Evolutionary conservation across 2,797 vertebrate genomes (phyloP), one percentile per base, ranked within the genome.

Genomic region (Hephaestus fuliginosus): DNA sequence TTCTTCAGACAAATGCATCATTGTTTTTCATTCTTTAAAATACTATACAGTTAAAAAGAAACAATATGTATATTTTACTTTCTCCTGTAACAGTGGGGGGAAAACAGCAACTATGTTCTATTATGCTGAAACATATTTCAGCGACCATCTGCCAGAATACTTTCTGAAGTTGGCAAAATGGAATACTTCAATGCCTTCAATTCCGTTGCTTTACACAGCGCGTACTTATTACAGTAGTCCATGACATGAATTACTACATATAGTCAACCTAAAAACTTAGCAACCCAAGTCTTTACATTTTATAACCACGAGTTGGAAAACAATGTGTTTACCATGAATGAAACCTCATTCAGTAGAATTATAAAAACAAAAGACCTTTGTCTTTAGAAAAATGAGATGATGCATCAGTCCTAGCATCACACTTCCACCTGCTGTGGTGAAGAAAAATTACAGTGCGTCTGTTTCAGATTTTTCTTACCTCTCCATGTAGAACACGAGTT

Each of bases 41-140:
- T 96, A 96, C 96, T 97, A 94, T 97, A 97, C 96, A 97, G 92
- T 94, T 94, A 95, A 95, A 96, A 95, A 95, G 90, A 92, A 93
- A 94, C 93, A 93, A 95, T 89, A 83, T 90, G 86, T 92, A 91
- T 91, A 87, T 88, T 89, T 92, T 89, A 90, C 92, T 94, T 92
- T 95, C 91, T 93, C 82, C 93, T 95, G 96, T 96, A 96, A 96
- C 96, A 93, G 93, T 85, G 93, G 95, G 90, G 89, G 91, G 84
- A n/a, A 70, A 90, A 94, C 84, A 95, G 91, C 91, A 92, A 94
- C 91, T 86, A 82, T 89, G 85, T 94, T 93, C 89, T 90, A 65
- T 87, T 87, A 88, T 82, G 88, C 85, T 92, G 91, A 90, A 92
- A 87, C 65, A 82, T 84, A 78, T 88, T 86, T 93, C 92, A 88